Evolutionary conservation across 2,797 vertebrate species (phyloP).

Genomic region (Knipowitschia caucasica): DNA sequence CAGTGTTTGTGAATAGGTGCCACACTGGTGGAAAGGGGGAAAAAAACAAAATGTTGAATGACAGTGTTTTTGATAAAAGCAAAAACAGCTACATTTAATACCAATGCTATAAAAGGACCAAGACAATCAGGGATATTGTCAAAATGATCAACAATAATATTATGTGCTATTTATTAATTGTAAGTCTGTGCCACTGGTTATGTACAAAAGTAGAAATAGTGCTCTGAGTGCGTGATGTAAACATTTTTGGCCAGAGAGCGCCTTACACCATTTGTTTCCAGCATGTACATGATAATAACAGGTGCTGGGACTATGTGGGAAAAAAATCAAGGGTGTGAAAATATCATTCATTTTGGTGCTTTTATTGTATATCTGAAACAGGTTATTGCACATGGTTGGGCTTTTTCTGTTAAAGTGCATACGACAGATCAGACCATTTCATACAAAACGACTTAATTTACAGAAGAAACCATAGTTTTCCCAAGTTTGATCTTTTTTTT

Average conservation of each 20-base stretch:
- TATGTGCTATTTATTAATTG: conserved; percentile 68
- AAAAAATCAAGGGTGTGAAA: conserved; percentile 32
- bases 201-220: conserved; percentile 68
- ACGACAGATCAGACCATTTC: conserved; percentile 1
- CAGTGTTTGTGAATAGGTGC: conserved; percentile 48
- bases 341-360: conserved; percentile 53
- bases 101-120: conserved; percentile 57
- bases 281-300: conserved; percentile 49
- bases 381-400: conserved; percentile 32
- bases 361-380: conserved; percentile 43
- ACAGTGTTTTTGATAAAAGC: conserved; percentile 51
- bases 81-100: conserved; percentile 42
- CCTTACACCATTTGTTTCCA: conserved; percentile 66
- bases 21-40: conserved; percentile 39
- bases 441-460: neutral
- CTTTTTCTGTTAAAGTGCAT: conserved; percentile 42
- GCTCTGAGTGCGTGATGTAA: conserved; percentile 68
- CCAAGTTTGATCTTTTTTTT: neutral
- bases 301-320: conserved; percentile 45
- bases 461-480: neutral
- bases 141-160: conserved; percentile 63
- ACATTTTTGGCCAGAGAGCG: conserved; percentile 73
- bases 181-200: conserved; percentile 68
- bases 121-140: conserved; percentile 78
- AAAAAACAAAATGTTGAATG: conserved; percentile 34